Evolutionary conservation across 2,797 vertebrate species (phyloP).

Genomic region (Neomorphus geoffroyi): DNA sequence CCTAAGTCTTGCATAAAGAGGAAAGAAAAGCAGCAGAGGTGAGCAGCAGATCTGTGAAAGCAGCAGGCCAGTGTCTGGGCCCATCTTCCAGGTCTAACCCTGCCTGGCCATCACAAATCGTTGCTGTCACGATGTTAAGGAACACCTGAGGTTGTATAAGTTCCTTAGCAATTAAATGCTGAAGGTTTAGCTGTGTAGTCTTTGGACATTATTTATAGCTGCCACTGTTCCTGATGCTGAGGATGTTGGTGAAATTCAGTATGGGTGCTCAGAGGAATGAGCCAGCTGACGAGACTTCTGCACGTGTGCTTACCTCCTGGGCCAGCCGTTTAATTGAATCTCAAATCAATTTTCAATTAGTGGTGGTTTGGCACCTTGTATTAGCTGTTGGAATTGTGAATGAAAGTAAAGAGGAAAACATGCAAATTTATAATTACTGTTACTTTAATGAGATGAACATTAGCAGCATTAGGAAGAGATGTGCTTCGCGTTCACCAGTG

Average conservation of each 20-base stretch:
- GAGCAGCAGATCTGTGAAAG: neutral
- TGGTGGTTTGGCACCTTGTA: conserved; percentile 61
- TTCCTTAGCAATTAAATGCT: neutral
- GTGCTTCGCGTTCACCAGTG: neutral
- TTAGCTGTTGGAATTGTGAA: conserved; percentile 61
- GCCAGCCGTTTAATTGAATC: conserved; percentile 64
- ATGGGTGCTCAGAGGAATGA: neutral
- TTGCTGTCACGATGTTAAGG: neutral
- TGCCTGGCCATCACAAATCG: neutral
- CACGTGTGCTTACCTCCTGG: conserved; percentile 8
- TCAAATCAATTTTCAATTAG: conserved; percentile 79
- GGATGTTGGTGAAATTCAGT: neutral
- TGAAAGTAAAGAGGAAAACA: conserved; percentile 56
- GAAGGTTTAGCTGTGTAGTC: neutral
- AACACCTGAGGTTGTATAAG: neutral
- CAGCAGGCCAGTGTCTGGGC: neutral
- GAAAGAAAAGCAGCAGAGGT: neutral
- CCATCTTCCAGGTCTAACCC: neutral
- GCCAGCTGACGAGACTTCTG: neutral
- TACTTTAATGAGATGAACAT: conserved; percentile 38
- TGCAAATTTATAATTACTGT: conserved; percentile 64
- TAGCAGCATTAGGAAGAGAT: neutral
- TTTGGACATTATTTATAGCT: neutral
- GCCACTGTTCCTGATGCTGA: neutral
- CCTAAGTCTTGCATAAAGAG: neutral